These are phyloP conservation scores for Drosophila jambulina DNA, from an alignment of 1,140 invertebrate genomes.

Conservation along the genomic window DNA sequence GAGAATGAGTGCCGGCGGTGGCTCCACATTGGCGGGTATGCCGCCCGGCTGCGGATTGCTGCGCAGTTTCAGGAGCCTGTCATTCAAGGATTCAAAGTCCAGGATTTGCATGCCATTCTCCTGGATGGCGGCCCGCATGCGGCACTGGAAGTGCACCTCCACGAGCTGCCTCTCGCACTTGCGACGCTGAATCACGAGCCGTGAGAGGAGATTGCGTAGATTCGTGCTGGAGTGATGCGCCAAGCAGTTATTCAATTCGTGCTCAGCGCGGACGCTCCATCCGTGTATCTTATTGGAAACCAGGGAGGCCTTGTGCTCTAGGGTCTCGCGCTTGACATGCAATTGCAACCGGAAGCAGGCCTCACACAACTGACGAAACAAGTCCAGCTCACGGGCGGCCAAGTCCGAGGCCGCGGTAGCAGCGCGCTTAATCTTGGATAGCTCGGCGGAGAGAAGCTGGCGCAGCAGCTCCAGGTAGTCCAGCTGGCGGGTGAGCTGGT, in stretches of 20 bases:
- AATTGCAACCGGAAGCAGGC: conserved; percentile 85
- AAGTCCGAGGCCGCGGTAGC: conserved; percentile 88
- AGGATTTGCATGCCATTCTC: conserved; percentile 48
- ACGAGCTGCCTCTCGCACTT: conserved; percentile 10
- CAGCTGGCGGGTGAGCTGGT: conserved; percentile 89
- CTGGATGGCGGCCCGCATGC: conserved; percentile 18
- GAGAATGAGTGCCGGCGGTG: conserved; percentile 39
- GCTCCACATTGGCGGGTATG: conserved; percentile 88
- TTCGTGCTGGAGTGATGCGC: conserved; percentile 88
- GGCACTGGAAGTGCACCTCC: conserved; percentile 24
- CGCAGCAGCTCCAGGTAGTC: conserved; percentile 89
- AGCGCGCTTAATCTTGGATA: conserved; percentile 86
- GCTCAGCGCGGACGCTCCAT: conserved; percentile 87
- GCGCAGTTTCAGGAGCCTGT: conserved; percentile 14
- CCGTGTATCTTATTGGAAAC: conserved; percentile 87
- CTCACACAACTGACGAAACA: conserved; percentile 88
- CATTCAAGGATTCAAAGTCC: conserved; percentile 31
- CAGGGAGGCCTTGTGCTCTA: conserved; percentile 86
- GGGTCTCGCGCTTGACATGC: conserved; percentile 85
- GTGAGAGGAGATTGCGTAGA: conserved; percentile 88
- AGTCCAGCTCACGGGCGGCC: conserved; percentile 89
- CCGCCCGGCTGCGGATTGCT: conserved; percentile 85
- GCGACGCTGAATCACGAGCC: conserved; percentile 85
- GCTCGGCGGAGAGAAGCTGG: conserved; percentile 87
- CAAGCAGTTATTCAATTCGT: conserved; percentile 87